Evolutionary conservation across 2,888 invertebrate species (phyloP).

Genomic region (Hypselothyrea guttata): DNA sequence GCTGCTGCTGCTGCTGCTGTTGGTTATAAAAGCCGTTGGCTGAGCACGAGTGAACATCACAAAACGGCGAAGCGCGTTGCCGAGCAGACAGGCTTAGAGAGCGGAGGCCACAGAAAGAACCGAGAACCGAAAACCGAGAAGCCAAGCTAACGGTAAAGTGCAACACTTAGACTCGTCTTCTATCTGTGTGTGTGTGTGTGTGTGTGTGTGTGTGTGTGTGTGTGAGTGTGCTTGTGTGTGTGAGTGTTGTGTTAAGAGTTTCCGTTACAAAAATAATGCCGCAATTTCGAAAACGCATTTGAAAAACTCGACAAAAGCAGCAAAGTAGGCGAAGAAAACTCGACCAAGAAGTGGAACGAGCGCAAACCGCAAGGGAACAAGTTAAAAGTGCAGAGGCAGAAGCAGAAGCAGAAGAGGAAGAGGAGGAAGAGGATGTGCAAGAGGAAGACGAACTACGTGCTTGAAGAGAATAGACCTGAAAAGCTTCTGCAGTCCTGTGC

Average conservation of each 20-base stretch:
- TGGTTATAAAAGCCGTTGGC: constrained; percentile 61
- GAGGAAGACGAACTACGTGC: not conserved
- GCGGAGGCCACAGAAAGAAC: constrained; percentile 26
- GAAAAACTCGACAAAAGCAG: constrained; percentile 53
- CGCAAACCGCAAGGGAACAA: constrained; percentile 50
- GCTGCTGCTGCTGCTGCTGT: constrained; percentile 17
- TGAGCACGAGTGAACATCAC: constrained; percentile 61
- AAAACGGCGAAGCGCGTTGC: constrained; percentile 71
- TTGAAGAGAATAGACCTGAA: not conserved
- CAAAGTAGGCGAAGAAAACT: constrained; percentile 44
- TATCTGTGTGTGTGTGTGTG: constrained; percentile 4
- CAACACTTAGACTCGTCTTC: constrained; percentile 38
- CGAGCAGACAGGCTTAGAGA: constrained; percentile 57
- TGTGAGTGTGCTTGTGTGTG: constrained; percentile 24
- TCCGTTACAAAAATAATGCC: constrained; percentile 61
- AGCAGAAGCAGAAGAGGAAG: not conserved
- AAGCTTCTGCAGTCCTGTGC: not conserved
- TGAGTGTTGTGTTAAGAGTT: constrained; percentile 61
- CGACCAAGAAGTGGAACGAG: constrained; percentile 31
- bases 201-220: constrained; percentile 16
- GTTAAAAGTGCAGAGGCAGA: not conserved
- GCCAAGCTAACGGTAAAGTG: constrained; percentile 63
- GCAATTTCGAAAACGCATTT: constrained; percentile 60
- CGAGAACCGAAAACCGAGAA: constrained; percentile 15
- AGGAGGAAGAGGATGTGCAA: not conserved